Evolutionary conservation across 2,113 vertebrate species (phyloP).

Genomic region (Phoenicopterus ruber): DNA sequence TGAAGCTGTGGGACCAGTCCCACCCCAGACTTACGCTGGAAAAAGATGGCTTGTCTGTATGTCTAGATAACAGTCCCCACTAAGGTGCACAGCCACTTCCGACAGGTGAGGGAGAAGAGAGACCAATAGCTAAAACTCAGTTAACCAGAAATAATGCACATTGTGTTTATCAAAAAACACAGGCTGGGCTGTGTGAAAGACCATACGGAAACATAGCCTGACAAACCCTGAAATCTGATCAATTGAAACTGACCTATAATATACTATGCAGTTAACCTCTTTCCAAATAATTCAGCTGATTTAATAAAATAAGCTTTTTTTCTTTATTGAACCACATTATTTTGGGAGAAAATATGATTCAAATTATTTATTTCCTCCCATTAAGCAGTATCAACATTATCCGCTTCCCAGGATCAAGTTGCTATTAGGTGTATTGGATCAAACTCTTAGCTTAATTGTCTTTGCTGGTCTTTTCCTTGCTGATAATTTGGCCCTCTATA

Average conservation of each 20-base stretch:
- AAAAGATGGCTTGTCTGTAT: neutral
- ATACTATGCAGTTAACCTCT: neutral
- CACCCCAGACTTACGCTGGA: accelerated
- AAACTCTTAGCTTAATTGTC: neutral
- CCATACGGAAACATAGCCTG: accelerated
- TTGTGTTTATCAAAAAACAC: neutral
- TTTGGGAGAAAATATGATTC: neutral
- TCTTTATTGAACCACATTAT: neutral
- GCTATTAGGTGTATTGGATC: neutral
- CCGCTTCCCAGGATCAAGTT: neutral
- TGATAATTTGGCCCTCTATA: constrained; percentile 12
- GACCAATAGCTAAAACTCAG: neutral
- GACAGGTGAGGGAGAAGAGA: neutral
- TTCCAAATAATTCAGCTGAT: neutral
- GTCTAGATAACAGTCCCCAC: too few species aligned
- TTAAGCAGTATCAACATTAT: neutral
- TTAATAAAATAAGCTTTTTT: constrained; percentile 16
- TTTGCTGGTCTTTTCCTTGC: neutral
- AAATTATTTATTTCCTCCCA: constrained; percentile 44
- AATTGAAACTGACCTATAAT: neutral
- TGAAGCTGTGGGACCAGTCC: neutral
- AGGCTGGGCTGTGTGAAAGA: neutral
- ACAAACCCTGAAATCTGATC: neutral
- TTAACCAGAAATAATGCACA: neutral
- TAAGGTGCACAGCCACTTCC: neutral